phyloP scores from a whole-genome alignment of 2,888 invertebrate genomes.

The Villa cingulata region DNA sequence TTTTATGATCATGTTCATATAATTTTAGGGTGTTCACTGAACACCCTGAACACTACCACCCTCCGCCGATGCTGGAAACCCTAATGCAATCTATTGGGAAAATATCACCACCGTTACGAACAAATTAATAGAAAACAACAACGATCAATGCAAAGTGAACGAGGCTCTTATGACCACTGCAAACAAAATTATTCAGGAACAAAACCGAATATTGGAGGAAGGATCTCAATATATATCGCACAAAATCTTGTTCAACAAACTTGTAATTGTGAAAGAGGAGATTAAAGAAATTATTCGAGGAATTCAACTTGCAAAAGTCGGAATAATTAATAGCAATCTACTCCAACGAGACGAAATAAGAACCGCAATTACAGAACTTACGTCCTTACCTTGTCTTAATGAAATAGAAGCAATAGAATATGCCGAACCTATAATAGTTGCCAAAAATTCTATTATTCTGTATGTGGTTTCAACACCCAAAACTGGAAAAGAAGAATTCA shows the following conservation, averaged over 20 bases:
- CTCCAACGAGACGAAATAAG: not conserved
- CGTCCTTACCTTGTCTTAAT: too few species aligned
- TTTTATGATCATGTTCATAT: too few species aligned
- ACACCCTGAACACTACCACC: too few species aligned
- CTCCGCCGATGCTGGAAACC: too few species aligned
- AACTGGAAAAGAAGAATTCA: not conserved
- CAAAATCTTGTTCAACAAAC: constrained; percentile 1
- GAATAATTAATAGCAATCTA: not conserved
- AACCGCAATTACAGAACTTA: not conserved
- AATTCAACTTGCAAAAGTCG: not conserved
- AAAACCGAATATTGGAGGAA: not conserved
- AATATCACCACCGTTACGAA: constrained; percentile 1
- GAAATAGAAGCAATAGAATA: too few species aligned
- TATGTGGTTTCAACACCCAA: too few species aligned
- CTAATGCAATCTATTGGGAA: constrained; percentile 4
- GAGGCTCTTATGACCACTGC: not conserved
- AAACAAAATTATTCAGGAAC: not conserved
- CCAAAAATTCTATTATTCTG: too few species aligned
- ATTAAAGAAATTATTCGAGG: not conserved
- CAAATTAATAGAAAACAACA: constrained; percentile 1
- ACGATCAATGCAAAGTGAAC: constrained; percentile 6
- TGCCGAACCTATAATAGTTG: too few species aligned
- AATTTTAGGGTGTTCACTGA: too few species aligned
- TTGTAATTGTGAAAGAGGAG: not conserved
- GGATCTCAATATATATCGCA: not conserved